phyloP scores from a whole-genome alignment of 1,140 invertebrate species.

The Arion vulgaris region DNA sequence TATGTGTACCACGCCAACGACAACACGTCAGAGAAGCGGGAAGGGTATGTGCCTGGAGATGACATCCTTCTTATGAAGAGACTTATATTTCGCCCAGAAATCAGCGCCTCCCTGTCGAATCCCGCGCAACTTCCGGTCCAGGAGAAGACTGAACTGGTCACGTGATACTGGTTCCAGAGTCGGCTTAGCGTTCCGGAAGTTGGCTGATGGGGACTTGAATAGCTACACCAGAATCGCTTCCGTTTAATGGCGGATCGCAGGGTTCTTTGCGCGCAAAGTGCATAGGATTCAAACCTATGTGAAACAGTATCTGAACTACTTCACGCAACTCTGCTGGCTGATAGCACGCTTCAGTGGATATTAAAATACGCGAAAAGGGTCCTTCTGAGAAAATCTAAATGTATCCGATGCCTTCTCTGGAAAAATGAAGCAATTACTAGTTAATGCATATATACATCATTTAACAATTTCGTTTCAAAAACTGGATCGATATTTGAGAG shows the following conservation, averaged over 20 bases:
- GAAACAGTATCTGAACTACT: background rate
- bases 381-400: background rate
- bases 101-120: conserved; percentile 24
- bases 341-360: background rate
- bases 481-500: background rate
- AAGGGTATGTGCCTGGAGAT: too few relatives aligned
- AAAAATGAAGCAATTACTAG: background rate
- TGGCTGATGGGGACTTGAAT: conserved; percentile 28
- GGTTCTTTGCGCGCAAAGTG: conserved; percentile 30
- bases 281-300: conserved; percentile 26
- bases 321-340: background rate
- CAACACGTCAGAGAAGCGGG: too few relatives aligned
- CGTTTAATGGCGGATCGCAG: background rate
- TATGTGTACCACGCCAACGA: too few relatives aligned
- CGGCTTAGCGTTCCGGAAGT: conserved; percentile 12
- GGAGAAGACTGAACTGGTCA: conserved; percentile 31
- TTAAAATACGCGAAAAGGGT: background rate
- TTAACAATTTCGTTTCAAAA: background rate
- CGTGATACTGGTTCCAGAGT: conserved; percentile 30
- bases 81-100: conserved; percentile 28
- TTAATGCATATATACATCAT: background rate
- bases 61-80: background rate
- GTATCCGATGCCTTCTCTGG: background rate
- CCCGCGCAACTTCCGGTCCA: conserved; percentile 25
- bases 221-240: conserved; percentile 20